phyloP scores from a whole-genome alignment of 2,797 vertebrate genomes.

The Mastacembelus armatus region DNA sequence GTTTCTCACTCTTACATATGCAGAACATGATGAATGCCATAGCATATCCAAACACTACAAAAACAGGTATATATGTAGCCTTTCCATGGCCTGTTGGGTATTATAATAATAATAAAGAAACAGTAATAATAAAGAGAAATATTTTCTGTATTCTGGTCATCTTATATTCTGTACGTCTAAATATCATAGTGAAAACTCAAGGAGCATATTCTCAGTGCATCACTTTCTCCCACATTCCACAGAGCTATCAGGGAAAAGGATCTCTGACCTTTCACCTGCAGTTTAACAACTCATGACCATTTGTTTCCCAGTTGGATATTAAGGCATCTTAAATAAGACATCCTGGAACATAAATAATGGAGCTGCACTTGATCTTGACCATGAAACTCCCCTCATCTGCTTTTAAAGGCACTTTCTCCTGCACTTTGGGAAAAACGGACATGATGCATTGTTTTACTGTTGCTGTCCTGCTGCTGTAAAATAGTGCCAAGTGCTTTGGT shows the following conservation, averaged over 20 bases:
- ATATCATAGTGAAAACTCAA: constrained; percentile 44
- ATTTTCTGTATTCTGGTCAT: constrained; percentile 18
- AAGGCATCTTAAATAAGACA: constrained; percentile 78
- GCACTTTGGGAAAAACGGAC: constrained; percentile 4
- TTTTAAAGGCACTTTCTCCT: constrained; percentile 20
- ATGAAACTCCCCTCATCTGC: constrained; percentile 29
- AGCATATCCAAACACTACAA: constrained; percentile 23
- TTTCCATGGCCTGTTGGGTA: constrained; percentile 14
- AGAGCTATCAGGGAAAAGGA: constrained; percentile 66
- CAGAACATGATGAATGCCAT: constrained; percentile 15
- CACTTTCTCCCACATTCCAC: constrained; percentile 83
- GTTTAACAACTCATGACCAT: constrained; percentile 82
- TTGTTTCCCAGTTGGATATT: constrained; percentile 83
- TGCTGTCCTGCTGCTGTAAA: too few species aligned
- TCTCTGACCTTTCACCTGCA: constrained; percentile 77
- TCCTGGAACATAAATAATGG: constrained; percentile 77
- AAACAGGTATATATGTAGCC: constrained; percentile 17
- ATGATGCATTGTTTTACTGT: constrained; percentile 8
- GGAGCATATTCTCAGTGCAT: constrained; percentile 66
- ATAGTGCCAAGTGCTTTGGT: constrained; percentile 52
- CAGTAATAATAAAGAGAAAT: constrained; percentile 12
- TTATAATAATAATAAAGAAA: constrained; percentile 25
- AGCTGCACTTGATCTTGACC: constrained; percentile 63
- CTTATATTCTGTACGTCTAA: constrained; percentile 23
- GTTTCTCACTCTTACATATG: constrained; percentile 30